phyloP scores from a whole-genome alignment of 2,888 invertebrate species.

The Pristionchus fissidentatus region DNA sequence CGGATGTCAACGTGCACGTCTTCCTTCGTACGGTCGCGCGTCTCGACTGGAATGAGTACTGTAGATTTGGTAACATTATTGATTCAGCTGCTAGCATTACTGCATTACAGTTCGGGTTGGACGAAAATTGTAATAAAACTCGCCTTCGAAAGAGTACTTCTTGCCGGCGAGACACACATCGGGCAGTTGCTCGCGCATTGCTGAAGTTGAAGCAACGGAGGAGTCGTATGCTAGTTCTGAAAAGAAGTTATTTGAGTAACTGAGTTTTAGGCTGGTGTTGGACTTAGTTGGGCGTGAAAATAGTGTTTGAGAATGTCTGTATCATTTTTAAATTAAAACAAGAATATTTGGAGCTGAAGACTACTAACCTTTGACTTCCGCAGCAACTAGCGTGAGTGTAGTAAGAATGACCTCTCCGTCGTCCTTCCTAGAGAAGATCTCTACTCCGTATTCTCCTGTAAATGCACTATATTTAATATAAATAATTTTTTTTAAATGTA shows the following conservation, averaged over 20 bases:
- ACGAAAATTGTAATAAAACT: background rate
- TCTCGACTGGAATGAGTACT: conserved; percentile 38
- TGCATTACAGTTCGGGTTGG: background rate
- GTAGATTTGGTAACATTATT: background rate
- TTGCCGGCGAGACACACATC: conserved; percentile 61
- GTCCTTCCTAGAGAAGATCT: conserved; percentile 56
- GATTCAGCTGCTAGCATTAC: background rate
- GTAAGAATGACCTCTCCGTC: conserved; percentile 55
- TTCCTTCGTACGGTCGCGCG: conserved; percentile 53
- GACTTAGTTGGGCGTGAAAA: no score
- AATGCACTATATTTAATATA: background rate
- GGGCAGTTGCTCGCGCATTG: conserved; percentile 55
- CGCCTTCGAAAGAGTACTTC: conserved; percentile 65
- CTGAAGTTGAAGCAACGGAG: background rate
- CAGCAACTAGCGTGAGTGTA: background rate
- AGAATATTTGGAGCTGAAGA: background rate
- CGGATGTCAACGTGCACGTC: conserved; percentile 66
- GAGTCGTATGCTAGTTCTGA: conserved; percentile 21
- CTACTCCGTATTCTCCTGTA: conserved; percentile 68
- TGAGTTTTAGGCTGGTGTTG: no score
- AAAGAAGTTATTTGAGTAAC: background rate
- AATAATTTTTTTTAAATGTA: no score
- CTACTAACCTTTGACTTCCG: background rate
- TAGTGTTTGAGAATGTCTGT: background rate
- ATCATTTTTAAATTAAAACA: background rate